phyloP scores from a whole-genome alignment of 2,797 vertebrate species.

The Phrynocephalus guinanensis region DNA sequence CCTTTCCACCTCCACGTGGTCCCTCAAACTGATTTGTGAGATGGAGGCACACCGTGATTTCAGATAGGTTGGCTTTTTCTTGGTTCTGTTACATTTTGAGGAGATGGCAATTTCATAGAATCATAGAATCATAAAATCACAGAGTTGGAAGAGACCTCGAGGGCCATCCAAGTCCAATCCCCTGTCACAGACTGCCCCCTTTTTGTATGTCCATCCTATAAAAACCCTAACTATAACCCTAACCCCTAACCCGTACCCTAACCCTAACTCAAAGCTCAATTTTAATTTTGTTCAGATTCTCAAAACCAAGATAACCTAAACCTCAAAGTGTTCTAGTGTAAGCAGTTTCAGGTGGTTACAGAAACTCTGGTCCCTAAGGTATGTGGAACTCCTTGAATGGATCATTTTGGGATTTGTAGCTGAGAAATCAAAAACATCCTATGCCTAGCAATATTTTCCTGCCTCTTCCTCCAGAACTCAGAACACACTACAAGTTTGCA shows the following conservation, averaged over 20 bases:
- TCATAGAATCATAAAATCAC: not conserved
- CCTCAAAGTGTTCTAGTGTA: too few relatives aligned
- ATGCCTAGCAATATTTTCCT: too few relatives aligned
- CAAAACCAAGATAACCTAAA: too few relatives aligned
- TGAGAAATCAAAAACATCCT: too few relatives aligned
- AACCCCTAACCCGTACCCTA: too few relatives aligned
- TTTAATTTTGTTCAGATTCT: too few relatives aligned
- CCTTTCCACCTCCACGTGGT: not conserved
- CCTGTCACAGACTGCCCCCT: not conserved
- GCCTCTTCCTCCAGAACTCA: constrained; percentile 18
- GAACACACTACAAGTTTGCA: constrained; percentile 13
- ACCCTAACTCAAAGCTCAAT: not conserved
- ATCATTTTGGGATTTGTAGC: too few relatives aligned
- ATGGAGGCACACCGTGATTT: not conserved
- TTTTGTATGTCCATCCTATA: not conserved
- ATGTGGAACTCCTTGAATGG: too few relatives aligned
- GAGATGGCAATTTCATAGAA: not conserved
- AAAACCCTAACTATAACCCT: not conserved
- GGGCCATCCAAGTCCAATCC: too few relatives aligned
- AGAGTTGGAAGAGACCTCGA: too few relatives aligned
- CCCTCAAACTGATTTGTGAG: not conserved
- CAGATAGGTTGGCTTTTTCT: not conserved
- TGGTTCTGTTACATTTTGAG: not conserved
- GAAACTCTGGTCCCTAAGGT: too few relatives aligned
- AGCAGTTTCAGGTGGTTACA: too few relatives aligned